Conservation (phyloP, 2,888 invertebrate genomes). For the Microctonus brassicae region DNA sequence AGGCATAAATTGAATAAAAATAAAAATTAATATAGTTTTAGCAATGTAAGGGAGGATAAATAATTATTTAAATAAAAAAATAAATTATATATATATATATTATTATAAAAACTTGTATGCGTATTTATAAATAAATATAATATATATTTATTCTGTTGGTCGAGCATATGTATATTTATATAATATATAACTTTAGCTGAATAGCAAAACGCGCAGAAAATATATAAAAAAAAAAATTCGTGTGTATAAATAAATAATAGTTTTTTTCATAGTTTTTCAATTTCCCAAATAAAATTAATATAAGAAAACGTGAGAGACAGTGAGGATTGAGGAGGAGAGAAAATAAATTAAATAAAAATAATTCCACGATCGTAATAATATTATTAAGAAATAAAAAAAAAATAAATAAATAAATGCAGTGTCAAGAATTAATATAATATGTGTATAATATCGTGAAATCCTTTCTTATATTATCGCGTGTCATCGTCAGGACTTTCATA, state of each 20-base stretch:
- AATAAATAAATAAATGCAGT: background rate
- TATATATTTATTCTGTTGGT: slow-evolving; percentile 47
- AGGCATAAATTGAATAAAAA: background rate
- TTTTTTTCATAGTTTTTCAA: slow-evolving; percentile 7
- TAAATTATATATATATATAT: slow-evolving; percentile 35
- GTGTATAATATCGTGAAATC: background rate
- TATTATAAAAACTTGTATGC: slow-evolving; percentile 39
- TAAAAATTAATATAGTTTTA: slow-evolving; percentile 5
- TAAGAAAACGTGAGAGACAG: background rate
- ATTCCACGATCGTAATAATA: too few species aligned
- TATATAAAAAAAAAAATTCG: slow-evolving; percentile 44
- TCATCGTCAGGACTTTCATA: background rate
- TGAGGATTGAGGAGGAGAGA: background rate
- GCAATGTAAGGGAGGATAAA: slow-evolving; percentile 7
- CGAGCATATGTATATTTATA: slow-evolving; percentile 43
- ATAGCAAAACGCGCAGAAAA: slow-evolving; percentile 25
- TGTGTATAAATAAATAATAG: slow-evolving; percentile 17
- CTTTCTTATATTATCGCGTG: background rate
- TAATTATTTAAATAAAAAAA: slow-evolving; percentile 21
- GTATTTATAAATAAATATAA: slow-evolving; percentile 36
- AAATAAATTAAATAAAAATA: slow-evolving; percentile 5
- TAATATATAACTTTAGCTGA: background rate
- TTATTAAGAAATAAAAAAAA: too few species aligned
- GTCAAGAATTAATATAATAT: slow-evolving; percentile 11
- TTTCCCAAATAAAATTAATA: background rate